A percentile compares a stretch with the other conserved stretches of the same genome.
Evolutionary conservation across 2,113 vertebrate genomes (phyloP).

Genomic region (Charadrius vociferus): DNA sequence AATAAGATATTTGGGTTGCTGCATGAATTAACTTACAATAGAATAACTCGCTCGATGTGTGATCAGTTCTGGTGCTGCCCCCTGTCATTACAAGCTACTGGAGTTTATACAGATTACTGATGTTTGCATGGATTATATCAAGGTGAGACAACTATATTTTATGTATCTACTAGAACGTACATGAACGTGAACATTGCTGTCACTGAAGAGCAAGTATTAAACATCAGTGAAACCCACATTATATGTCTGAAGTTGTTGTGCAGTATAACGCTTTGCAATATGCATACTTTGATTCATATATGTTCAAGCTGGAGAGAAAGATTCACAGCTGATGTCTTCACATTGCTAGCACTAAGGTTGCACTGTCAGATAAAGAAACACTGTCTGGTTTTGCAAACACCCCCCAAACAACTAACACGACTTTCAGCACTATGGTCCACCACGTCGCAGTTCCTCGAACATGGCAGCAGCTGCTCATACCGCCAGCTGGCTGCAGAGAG

Average conservation of each 20-base stretch:
- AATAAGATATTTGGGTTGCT: neutral
- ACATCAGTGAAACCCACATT: neutral
- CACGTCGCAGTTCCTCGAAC: neutral
- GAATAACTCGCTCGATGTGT: neutral
- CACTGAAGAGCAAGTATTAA: neutral
- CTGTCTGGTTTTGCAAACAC: neutral
- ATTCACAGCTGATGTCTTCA: neutral
- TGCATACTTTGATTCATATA: neutral
- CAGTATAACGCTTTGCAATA: neutral
- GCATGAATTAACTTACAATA: neutral
- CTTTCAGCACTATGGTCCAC: neutral
- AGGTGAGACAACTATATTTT: neutral
- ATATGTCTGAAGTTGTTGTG: neutral
- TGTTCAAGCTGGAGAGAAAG: neutral
- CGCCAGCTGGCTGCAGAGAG: rapidly evolving
- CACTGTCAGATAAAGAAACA: neutral
- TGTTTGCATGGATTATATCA: neutral
- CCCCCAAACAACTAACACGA: rapidly evolving
- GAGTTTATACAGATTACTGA: neutral
- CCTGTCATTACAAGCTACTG: neutral
- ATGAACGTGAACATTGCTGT: neutral
- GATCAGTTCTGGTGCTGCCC: neutral
- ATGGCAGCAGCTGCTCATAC: rapidly evolving
- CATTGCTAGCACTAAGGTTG: neutral
- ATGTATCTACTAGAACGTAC: neutral